These are phyloP conservation scores for Scaptomyza graminum DNA, from an alignment of 1,140 invertebrate genomes.

Conservation along the genomic window DNA sequence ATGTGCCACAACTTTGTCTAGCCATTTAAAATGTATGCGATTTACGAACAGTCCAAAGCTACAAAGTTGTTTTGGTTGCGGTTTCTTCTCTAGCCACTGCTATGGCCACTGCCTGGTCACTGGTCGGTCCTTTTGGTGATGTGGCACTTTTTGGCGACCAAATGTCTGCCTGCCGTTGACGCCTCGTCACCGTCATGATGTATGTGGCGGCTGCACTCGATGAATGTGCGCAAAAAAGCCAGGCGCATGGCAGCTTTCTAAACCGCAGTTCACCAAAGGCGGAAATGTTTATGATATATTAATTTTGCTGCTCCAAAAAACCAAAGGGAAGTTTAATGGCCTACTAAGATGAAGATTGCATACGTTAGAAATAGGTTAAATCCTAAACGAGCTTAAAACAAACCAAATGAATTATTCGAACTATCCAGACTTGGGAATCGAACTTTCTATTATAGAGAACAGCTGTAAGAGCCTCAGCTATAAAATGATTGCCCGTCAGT, in stretches of 20 bases:
- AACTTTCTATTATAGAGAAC: too few species aligned
- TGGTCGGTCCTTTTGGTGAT: neutral
- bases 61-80: conserved; percentile 28
- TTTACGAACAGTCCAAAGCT: conserved; percentile 27
- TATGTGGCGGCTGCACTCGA: conserved; percentile 47
- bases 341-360: too few species aligned
- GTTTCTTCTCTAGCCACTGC: neutral
- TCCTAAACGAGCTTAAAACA: too few species aligned
- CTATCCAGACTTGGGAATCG: too few species aligned
- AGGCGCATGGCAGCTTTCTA: neutral
- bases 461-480: too few species aligned
- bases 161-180: conserved; percentile 58
- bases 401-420: too few species aligned
- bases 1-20: conserved; percentile 39
- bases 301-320: neutral
- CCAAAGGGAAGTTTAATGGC: too few species aligned
- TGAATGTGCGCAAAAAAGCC: conserved; percentile 48
- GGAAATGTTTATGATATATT: neutral
- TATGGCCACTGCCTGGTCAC: neutral
- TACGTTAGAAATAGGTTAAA: too few species aligned
- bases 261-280: neutral
- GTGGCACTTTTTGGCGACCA: conserved; percentile 21
- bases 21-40: conserved; percentile 48
- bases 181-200: conserved; percentile 72
- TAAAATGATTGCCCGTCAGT: too few species aligned